Evolutionary conservation across 2,888 invertebrate species (phyloP).

Genomic region (Tanytarsus gracilentus): DNA sequence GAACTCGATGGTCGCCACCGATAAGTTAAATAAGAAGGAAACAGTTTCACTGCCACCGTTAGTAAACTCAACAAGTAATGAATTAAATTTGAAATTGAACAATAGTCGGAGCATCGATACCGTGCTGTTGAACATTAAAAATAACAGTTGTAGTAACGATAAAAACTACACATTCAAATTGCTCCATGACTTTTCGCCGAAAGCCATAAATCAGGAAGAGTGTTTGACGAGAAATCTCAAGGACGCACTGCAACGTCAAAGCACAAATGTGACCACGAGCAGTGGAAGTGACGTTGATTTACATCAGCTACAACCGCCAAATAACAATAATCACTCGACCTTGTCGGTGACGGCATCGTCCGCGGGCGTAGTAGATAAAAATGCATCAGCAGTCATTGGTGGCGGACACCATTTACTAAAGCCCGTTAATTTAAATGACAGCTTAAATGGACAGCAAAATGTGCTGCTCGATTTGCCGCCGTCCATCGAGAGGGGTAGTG

Average conservation of each 20-base stretch:
- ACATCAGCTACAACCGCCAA: no score
- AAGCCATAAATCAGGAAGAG: slow-evolving; percentile 5
- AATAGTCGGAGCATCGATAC: slow-evolving; percentile 25
- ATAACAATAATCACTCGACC: not conserved
- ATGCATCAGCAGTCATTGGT: not conserved
- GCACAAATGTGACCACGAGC: not conserved
- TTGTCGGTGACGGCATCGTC: no score
- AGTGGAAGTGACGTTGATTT: not conserved
- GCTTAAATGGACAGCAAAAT: not conserved
- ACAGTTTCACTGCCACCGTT: slow-evolving; percentile 23
- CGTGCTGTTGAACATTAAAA: slow-evolving; percentile 19
- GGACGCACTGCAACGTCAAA: not conserved
- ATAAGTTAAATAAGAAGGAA: slow-evolving; percentile 15
- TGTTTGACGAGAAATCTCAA: not conserved
- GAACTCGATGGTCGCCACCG: not conserved
- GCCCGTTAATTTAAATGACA: not conserved
- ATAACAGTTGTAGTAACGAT: slow-evolving; percentile 21
- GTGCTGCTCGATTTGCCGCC: not conserved
- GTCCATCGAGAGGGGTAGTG: not conserved
- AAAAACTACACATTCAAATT: not conserved
- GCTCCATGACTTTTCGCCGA: slow-evolving; percentile 12
- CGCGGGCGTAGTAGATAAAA: no score
- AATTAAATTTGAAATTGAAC: not conserved
- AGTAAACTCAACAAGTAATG: slow-evolving; percentile 2
- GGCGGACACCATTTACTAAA: slow-evolving; percentile 1